Evolutionary conservation across 2,797 vertebrate genomes (phyloP).

Genomic region (Sarcoramphus papa): DNA sequence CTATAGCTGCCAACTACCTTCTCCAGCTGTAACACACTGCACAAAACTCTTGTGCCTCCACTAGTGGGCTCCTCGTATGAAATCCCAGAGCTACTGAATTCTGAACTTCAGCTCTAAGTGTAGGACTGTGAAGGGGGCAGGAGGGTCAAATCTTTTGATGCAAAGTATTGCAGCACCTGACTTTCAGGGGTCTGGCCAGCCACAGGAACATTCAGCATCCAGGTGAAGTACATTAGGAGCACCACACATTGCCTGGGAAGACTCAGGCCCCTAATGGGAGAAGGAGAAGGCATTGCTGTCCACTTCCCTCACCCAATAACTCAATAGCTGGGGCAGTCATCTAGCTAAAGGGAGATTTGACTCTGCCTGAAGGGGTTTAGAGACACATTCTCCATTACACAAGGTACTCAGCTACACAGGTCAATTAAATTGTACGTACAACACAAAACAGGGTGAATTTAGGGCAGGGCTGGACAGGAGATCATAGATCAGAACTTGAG

Average conservation of each 20-base stretch:
- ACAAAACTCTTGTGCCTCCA: neutral
- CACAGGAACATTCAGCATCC: neutral
- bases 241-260: neutral
- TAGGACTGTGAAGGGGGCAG: neutral
- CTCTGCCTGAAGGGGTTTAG: neutral
- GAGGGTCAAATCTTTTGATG: neutral
- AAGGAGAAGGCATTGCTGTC: neutral
- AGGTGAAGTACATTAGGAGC: neutral
- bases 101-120: neutral
- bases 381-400: neutral
- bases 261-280: neutral
- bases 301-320: neutral
- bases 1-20: neutral
- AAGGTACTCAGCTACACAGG: neutral
- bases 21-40: neutral
- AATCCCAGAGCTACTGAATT: neutral
- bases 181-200: neutral
- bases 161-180: neutral
- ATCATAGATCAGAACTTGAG: neutral
- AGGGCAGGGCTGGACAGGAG: neutral
- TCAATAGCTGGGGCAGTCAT: neutral
- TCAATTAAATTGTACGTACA: neutral
- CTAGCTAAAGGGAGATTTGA: neutral
- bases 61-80: fast-evolving
- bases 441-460: neutral